phyloP scores from a whole-genome alignment of 1,140 invertebrate species.

The Phortica variegata region DNA sequence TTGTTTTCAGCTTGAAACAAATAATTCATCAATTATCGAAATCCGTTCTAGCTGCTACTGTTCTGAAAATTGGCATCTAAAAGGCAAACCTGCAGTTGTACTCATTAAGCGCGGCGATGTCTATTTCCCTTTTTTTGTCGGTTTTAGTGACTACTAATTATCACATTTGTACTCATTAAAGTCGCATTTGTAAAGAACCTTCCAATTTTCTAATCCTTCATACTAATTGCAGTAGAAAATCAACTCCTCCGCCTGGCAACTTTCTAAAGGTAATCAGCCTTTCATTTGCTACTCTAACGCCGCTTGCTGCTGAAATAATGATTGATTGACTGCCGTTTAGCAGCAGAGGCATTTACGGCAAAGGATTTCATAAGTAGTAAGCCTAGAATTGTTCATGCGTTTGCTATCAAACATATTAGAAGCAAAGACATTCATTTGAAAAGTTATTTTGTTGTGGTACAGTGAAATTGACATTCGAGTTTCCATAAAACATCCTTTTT shows the following conservation, averaged over 20 bases:
- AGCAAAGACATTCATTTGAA: too few relatives aligned
- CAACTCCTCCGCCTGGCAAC: not conserved
- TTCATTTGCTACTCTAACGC: slow-evolving; percentile 28
- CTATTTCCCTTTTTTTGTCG: slow-evolving; percentile 29
- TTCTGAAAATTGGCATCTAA: not conserved
- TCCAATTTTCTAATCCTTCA: slow-evolving; percentile 15
- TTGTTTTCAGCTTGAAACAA: too few relatives aligned
- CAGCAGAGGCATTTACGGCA: too few relatives aligned
- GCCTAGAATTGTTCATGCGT: too few relatives aligned
- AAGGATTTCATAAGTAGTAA: too few relatives aligned
- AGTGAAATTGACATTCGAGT: too few relatives aligned
- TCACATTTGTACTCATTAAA: slow-evolving; percentile 55
- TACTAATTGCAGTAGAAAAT: slow-evolving; percentile 21
- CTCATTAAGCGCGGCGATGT: slow-evolving; percentile 12
- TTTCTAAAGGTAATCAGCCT: slow-evolving; percentile 37
- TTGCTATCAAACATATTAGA: too few relatives aligned
- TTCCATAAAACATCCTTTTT: too few relatives aligned
- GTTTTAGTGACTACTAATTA: slow-evolving; percentile 42
- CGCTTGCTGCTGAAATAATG: slow-evolving; percentile 7
- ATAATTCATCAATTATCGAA: too few relatives aligned
- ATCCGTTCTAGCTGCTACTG: not conserved
- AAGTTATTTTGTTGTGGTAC: too few relatives aligned
- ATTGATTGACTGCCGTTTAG: slow-evolving; percentile 22
- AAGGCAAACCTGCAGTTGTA: slow-evolving; percentile 3
- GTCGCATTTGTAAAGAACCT: slow-evolving; percentile 42